phyloP scores from a whole-genome alignment of 2,113 vertebrate species.

The Nothobranchius furzeri region DNA sequence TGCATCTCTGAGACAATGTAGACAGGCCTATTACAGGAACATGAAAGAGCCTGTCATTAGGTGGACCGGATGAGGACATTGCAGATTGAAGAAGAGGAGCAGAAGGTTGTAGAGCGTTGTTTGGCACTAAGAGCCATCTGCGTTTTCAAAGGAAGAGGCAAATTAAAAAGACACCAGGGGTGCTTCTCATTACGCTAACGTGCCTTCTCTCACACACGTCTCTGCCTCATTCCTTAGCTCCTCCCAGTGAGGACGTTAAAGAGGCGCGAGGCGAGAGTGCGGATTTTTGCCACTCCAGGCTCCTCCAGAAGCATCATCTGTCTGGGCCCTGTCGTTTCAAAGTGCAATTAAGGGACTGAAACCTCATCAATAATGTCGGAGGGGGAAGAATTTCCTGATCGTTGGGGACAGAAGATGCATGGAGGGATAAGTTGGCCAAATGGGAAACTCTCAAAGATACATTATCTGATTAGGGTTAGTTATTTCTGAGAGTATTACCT shows the following conservation, averaged over 20 bases:
- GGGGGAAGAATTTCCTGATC: not conserved
- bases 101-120: not conserved
- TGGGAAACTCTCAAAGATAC: too few relatives aligned
- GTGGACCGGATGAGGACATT: slow-evolving; percentile 29
- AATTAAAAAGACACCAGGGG: slow-evolving; percentile 3
- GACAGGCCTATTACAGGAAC: slow-evolving; percentile 48
- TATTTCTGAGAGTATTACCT: not conserved
- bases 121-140: slow-evolving; percentile 3
- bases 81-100: slow-evolving; percentile 8
- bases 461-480: not conserved
- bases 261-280: not conserved
- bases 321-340: not conserved
- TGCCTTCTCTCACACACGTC: too few relatives aligned
- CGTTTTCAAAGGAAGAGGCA: slow-evolving; percentile 15
- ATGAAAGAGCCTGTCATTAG: slow-evolving; percentile 40
- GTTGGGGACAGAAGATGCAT: not conserved
- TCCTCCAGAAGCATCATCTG: not conserved
- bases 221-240: not conserved
- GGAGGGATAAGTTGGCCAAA: not conserved
- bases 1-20: slow-evolving; percentile 26
- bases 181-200: slow-evolving; percentile 9
- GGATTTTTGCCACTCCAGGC: not conserved
- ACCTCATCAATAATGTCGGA: not conserved
- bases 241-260: not conserved
- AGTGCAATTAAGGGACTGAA: not conserved